A percentile compares a stretch with the other conserved stretches of the same genome.
phyloP scores from a whole-genome alignment of 2,888 invertebrate species.

The Conistra vaccinii region DNA sequence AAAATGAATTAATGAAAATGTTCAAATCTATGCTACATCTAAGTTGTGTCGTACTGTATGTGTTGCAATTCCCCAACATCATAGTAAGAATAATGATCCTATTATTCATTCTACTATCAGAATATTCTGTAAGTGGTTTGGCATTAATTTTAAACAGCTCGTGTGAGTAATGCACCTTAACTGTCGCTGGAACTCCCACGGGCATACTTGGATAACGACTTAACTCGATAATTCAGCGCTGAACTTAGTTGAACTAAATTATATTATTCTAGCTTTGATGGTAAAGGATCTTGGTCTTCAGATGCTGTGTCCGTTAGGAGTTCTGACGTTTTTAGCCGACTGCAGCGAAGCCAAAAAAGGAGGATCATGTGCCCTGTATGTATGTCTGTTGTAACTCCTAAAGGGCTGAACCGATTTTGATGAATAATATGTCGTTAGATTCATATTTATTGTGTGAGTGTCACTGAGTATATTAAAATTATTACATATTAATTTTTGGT shows the following conservation, averaged over 20 bases:
- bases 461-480: too few species aligned
- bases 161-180: constrained; percentile 46
- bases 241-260: constrained; percentile 48
- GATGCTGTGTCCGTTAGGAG: neutral
- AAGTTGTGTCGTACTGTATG: too few species aligned
- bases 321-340: neutral
- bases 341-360: neutral
- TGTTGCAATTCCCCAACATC: neutral
- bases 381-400: too few species aligned
- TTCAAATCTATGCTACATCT: too few species aligned
- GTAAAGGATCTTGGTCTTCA: constrained; percentile 24
- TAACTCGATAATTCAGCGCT: constrained; percentile 53
- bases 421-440: too few species aligned
- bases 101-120: constrained; percentile 11
- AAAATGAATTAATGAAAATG: too few species aligned
- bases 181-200: constrained; percentile 32
- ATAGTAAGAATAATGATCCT: neutral
- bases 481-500: too few species aligned
- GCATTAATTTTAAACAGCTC: constrained; percentile 40
- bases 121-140: constrained; percentile 6
- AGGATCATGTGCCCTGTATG: too few species aligned
- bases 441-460: too few species aligned
- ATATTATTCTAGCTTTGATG: constrained; percentile 52
- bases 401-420: too few species aligned
- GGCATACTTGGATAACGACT: constrained; percentile 50